Evolutionary conservation across 2,888 invertebrate species (phyloP).

Genomic region (Omphaloscelis lunosa): DNA sequence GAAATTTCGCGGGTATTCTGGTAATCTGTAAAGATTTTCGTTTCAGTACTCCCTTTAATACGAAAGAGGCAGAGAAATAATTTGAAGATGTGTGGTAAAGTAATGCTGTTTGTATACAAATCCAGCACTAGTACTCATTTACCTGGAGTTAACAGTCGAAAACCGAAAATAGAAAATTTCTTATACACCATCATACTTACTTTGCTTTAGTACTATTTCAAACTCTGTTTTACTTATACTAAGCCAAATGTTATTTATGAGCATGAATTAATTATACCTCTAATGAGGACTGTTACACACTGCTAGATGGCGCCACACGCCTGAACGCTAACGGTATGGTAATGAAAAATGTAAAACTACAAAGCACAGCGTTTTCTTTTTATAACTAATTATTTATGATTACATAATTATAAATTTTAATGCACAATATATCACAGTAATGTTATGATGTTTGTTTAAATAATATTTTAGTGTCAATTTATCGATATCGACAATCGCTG

Average conservation of each 20-base stretch:
- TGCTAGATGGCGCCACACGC: conserved; percentile 45
- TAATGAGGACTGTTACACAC: not conserved
- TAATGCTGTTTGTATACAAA: not conserved
- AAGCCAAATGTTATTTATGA: conserved; percentile 43
- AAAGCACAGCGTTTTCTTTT: not conserved
- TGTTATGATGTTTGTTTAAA: not conserved
- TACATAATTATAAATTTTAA: not conserved
- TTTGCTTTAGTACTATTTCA: conserved; percentile 31
- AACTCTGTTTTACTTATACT: conserved; percentile 37
- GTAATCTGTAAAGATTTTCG: not conserved
- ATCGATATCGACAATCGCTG: not conserved
- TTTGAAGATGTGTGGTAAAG: not conserved
- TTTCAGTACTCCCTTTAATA: not conserved
- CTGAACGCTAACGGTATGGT: too few relatives aligned
- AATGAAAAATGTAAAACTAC: too few relatives aligned
- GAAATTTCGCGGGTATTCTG: too few relatives aligned
- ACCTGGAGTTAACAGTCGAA: not conserved
- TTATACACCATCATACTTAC: conserved; percentile 9
- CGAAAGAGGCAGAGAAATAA: not conserved
- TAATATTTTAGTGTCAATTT: not conserved
- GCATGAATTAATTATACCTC: conserved; percentile 22
- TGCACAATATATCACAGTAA: too few relatives aligned
- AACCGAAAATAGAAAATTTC: not conserved
- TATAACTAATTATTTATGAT: not conserved
- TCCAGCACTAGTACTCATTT: not conserved